Base-by-base conservation (phyloP, 2,797 vertebrate species). In the Enteromius radiatus region DNA sequence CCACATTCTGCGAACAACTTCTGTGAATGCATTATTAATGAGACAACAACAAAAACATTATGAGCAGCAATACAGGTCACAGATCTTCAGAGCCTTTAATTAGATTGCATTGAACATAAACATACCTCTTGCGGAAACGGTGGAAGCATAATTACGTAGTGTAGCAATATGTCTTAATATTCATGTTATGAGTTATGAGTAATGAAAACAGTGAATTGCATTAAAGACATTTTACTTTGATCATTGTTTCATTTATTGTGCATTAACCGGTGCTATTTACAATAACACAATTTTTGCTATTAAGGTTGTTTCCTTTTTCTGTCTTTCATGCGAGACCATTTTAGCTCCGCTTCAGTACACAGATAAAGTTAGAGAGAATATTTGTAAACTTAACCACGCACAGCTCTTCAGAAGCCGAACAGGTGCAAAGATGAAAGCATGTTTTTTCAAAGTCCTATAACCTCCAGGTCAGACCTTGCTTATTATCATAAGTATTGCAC, bases 391-490 rank as follows among this genome's bases (percentile, higher is more conserved):
- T 28, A 45, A 75, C 71, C 75, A 74, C 23, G 0, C 49, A 75
- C n/a, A 47, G 74, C 17, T 28, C 70, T 59, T 56, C 36, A 67
- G 80, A 76, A 47, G 70, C 54, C 9, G 54, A 76, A 43, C 74
- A 78, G 64, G 76, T 73, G 69, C 33, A 59, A 68, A 87, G 83
- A 87, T 84, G 38, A 83, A 87, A 87, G 76, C 47, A 41, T 23
- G 54, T 73, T 69, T 78, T 78, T 82, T 74, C 11, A 86, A 63
- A 69, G 76, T 71, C 67, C 59, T 36, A 52, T 70, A 56, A 75
- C 67, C 80, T 64, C 69, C 47, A 63, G 81, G 65, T 80, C 73
- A 65, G 59, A 65, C 47, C 56, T 19, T 61, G 71, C 45, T 65
- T 76, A 73, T 78, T 59, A 78, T 36, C 67, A 83, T 36, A 71